Conservation (phyloP, 2,113 vertebrate species). For the Platanista minor region DNA sequence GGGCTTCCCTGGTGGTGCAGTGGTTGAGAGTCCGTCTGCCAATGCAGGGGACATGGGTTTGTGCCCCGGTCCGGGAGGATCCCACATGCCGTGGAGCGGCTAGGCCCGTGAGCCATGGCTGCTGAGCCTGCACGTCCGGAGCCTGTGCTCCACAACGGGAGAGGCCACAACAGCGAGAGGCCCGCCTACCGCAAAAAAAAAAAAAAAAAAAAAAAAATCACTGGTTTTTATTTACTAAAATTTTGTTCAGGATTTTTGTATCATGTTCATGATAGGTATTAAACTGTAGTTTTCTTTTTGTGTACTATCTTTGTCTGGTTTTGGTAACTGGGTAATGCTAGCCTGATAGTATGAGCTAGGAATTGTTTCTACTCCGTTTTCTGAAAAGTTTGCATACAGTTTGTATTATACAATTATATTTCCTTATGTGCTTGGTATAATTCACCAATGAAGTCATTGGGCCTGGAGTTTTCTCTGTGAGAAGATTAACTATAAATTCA, state of each 20-base stretch:
- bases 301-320: not conserved
- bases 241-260: not conserved
- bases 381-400: not conserved
- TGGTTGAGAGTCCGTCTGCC: too few species aligned
- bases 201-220: too few species aligned
- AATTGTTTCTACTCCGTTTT: not conserved
- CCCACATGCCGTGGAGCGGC: too few species aligned
- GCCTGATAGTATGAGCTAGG: not conserved
- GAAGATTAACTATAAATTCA: not conserved
- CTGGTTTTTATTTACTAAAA: not conserved
- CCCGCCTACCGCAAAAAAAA: too few species aligned
- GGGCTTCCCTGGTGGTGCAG: too few species aligned
- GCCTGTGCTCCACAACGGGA: too few species aligned
- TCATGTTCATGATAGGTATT: not conserved
- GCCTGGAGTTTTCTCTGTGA: not conserved
- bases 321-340: not conserved
- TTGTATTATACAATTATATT: not conserved
- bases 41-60: too few species aligned
- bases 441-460: not conserved
- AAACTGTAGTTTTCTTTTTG: not conserved
- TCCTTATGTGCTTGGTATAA: not conserved
- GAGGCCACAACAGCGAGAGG: too few species aligned
- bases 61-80: too few species aligned
- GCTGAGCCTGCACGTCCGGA: too few species aligned
- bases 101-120: too few species aligned